These are phyloP conservation scores for Drosophila emarginata DNA, from an alignment of 2,888 invertebrate genomes.

Conservation along the genomic window DNA sequence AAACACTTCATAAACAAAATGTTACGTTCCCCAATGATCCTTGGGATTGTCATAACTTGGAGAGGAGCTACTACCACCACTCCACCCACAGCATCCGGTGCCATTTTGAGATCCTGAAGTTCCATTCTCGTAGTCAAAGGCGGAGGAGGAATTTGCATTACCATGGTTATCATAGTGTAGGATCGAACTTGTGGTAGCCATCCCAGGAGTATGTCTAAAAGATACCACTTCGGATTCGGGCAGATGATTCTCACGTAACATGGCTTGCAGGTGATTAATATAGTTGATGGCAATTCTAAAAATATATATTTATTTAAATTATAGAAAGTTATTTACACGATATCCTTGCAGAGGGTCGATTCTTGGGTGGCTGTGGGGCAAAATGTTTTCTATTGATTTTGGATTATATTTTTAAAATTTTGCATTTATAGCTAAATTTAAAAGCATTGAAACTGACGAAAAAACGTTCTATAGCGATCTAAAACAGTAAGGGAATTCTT, in stretches of 20 bases:
- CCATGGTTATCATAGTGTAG: conserved; percentile 32
- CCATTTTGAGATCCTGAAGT: conserved; percentile 56
- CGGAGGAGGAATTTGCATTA: conserved; percentile 6
- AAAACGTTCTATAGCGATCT: no score
- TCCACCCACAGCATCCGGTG: conserved; percentile 54
- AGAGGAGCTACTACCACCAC: conserved; percentile 70
- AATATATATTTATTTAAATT: neutral
- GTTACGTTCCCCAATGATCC: conserved; percentile 66
- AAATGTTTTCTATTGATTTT: no score
- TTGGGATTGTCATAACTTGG: conserved; percentile 61
- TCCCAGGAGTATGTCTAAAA: conserved; percentile 29
- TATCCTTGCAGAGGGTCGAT: no score
- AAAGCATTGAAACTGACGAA: no score
- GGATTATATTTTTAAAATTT: no score
- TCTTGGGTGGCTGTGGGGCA: no score
- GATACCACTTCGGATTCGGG: conserved; percentile 50
- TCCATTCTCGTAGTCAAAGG: conserved; percentile 48
- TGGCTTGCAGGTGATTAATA: conserved; percentile 87
- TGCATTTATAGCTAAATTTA: no score
- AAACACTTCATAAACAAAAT: neutral
- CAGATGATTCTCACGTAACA: conserved; percentile 63
- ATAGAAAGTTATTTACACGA: neutral
- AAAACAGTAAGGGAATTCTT: no score
- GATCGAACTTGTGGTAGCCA: conserved; percentile 31
- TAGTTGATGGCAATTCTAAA: conserved; percentile 89